Evolutionary conservation across 2,888 invertebrate genomes (phyloP).

Genomic region (Drosophila yooni): DNA sequence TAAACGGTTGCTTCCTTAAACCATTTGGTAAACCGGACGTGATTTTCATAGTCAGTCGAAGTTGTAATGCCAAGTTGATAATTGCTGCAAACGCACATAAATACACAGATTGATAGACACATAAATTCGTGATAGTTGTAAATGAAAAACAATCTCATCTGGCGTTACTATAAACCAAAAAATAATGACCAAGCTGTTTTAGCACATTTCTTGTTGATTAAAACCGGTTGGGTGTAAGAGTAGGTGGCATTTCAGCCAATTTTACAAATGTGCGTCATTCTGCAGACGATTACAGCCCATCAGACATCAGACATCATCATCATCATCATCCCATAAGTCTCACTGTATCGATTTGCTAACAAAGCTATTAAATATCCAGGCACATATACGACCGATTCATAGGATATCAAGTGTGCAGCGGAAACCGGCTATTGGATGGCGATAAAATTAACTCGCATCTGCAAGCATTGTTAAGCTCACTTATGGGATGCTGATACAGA

Average conservation of each 20-base stretch:
- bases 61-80: neutral
- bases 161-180: neutral
- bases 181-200: neutral
- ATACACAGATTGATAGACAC: neutral
- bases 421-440: neutral
- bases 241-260: neutral
- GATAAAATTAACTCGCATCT: neutral
- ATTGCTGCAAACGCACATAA: neutral
- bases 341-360: neutral
- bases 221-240: fast-evolving
- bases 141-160: neutral
- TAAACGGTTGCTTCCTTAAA: neutral
- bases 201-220: neutral
- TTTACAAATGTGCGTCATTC: neutral
- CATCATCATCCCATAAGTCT: neutral
- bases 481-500: neutral
- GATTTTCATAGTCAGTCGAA: neutral
- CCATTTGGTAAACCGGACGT: neutral
- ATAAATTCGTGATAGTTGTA: neutral
- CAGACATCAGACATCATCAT: neutral
- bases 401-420: neutral
- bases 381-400: neutral
- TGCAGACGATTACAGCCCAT: neutral
- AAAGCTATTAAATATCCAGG: neutral
- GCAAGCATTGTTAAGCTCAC: neutral